Evolutionary conservation across 2,888 invertebrate species (phyloP), one percentile per base, ranked within the genome.

Genomic region (Tanytarsus gracilentus): DNA sequence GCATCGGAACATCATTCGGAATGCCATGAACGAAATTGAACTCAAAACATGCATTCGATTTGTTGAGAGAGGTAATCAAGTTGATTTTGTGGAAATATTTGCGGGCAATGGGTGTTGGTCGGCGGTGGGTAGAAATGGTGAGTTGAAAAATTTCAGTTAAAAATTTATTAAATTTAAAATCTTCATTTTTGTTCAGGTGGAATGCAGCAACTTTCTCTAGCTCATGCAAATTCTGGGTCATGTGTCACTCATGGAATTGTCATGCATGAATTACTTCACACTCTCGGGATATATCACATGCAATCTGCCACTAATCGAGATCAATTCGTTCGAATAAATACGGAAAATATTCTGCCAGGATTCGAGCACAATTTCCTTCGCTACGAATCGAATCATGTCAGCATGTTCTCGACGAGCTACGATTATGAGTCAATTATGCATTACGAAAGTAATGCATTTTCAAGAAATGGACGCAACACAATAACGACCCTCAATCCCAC

Each of bases 221-320:
- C 44, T 21, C 44, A 44, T 18, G 9, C 44, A 18, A 18, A 11
- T 7, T 18, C 18, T 5, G 44, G 18, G 4, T 11, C 44, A 23
- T 44, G 44, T 11, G 44, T 44, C 18, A 44, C 44, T 11, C 18
- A 29, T 18, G 50, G 25, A 5, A 86, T 85, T 0, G 77, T 83
- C 0, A 71, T 84, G 21, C 86, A 86, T 66, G 86, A 86, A 68
- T 70, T 86, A 61, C 79, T 86, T 72, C 86, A 86, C 67, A 83
- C 82, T 0, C 67, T 81, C 4, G 86, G 86, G 1, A 86, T 86
- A 69, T 74, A 83, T 69, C 86, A 86, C 68, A 86, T 86, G 66
- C 86, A 86, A 69, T 85, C 82, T 65, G 76, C 85, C 2, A 78
- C 76, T 1, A 85, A 86, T 66, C 71, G 86, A 2, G 85, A 86